These are phyloP conservation scores for Palythoa grandis DNA, from an alignment of 92 coral and sea anemone genomes.

Conservation along the genomic window DNA sequence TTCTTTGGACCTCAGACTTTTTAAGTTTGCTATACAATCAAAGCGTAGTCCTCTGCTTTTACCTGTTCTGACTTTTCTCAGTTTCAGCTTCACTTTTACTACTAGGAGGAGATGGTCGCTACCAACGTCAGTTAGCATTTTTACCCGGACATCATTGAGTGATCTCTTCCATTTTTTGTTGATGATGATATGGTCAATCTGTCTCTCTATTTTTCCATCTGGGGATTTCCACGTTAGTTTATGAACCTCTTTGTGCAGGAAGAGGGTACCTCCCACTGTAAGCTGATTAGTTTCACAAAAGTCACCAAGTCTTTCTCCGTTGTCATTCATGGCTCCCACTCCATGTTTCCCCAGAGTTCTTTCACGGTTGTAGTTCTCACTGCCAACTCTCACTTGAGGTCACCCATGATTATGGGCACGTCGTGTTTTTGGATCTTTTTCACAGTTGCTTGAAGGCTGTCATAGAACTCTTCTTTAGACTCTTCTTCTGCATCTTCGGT, in stretches of 20 bases:
- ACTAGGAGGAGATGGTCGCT: constrained; percentile 36
- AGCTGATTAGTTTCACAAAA: neutral
- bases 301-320: neutral
- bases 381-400: neutral
- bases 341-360: neutral
- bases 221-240: neutral
- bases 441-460: neutral
- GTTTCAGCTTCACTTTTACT: constrained; percentile 18
- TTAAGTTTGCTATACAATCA: constrained; percentile 4
- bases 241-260: neutral
- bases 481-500: neutral
- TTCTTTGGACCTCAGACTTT: constrained; percentile 11
- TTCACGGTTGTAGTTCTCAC: neutral
- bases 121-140: constrained; percentile 24
- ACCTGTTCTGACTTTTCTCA: constrained; percentile 16
- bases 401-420: neutral
- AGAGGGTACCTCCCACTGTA: neutral
- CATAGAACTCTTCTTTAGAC: neutral
- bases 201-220: constrained; percentile 12
- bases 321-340: neutral
- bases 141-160: constrained; percentile 44
- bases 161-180: constrained; percentile 38
- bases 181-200: constrained; percentile 45
- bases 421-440: neutral
- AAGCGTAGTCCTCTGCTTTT: constrained; percentile 13